These are phyloP conservation scores for Hypomesus transpacificus DNA, from an alignment of 2,113 vertebrate species.

Conservation along the genomic window DNA sequence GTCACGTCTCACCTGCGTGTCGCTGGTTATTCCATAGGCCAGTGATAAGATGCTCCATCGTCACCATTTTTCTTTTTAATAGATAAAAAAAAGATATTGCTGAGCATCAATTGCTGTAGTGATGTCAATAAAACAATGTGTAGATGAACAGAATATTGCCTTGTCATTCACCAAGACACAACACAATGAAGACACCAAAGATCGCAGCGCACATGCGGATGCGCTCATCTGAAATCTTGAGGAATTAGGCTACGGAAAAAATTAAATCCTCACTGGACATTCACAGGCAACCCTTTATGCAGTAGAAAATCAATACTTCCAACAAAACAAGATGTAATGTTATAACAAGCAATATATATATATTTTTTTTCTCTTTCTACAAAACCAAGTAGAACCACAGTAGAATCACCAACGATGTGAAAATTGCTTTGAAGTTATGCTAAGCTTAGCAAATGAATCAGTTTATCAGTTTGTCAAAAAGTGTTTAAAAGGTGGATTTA, in stretches of 20 bases:
- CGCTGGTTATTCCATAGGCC: conserved; percentile 31
- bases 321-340: neutral
- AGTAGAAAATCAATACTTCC: neutral
- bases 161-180: neutral
- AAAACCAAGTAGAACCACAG: neutral
- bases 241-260: neutral
- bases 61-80: conserved; percentile 35
- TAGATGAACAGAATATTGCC: conserved; percentile 5
- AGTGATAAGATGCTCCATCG: conserved; percentile 43
- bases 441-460: neutral
- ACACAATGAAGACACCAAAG: conserved; percentile 4
- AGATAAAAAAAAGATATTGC: neutral
- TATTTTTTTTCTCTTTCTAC: neutral
- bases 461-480: neutral
- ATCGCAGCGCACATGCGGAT: conserved; percentile 3
- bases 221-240: conserved; percentile 11
- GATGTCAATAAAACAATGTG: conserved; percentile 6
- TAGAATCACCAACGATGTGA: neutral
- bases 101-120: neutral
- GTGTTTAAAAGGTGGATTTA: conserved; percentile 24
- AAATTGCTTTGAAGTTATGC: conserved; percentile 39
- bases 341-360: neutral
- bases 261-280: neutral
- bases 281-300: neutral
- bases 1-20: conserved; percentile 47